Evolutionary conservation across 2,888 invertebrate species (phyloP), one percentile per base, ranked within the genome.

Genomic region (Uropetala carovei): DNA sequence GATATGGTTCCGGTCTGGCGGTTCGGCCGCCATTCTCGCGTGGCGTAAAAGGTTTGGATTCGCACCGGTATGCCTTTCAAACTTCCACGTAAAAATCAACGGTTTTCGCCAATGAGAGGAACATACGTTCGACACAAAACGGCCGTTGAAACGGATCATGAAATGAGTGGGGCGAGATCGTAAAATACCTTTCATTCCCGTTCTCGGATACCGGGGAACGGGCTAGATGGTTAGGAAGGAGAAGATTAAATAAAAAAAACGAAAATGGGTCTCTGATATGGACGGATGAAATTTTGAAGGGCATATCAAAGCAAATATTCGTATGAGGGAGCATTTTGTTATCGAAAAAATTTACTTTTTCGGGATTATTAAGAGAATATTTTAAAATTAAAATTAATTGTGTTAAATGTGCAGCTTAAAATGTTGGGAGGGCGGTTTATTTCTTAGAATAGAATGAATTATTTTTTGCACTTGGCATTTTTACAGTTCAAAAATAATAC

Each of bases 121-220:
- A 27, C 27, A 27, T 75, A 75, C 68, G 68, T n/a, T 68, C 68
- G 68, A 68, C 75, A 75, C 75, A 75, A 27, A 27, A 75, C 14
- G 27, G 75, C 75, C 75, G 13, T 22, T 27, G 75, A 75, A 43
- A 75, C 22, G 27, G 75, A 75, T 75, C 16, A 13, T 27, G 75
- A 14, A 10, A n/a, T 7, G n/a, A 68, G 68, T 8, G 10, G 22
- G 16, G 4, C 7, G 75, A 27, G 75, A 75, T 22, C 75, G 75
- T 75, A 75, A 75, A 75, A 75, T 27, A 75, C 22, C 75, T 75
- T 75, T 75, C 22, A 75, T 75, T 75, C 27, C 75, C 75, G 22
- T 75, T 43, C 43, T 43, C 43, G 43, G 5, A 43, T 43, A 43
- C 22, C 75, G 75, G 27, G 75, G 22, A 27, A 75, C 22, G 75